Base-by-base conservation (phyloP, 2,888 invertebrate genomes). In the Chloroclysta siterata region DNA sequence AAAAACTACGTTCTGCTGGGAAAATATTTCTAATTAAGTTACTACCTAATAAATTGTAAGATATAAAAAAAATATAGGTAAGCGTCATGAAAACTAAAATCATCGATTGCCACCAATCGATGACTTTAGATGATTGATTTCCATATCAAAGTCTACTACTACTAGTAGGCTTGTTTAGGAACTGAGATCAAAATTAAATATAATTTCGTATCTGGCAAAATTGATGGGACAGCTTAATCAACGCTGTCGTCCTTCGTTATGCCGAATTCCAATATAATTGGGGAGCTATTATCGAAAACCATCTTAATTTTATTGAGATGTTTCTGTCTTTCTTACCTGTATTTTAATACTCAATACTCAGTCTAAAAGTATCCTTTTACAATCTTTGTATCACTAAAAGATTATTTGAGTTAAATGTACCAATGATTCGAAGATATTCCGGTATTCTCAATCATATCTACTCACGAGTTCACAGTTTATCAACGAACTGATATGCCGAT, bases 241-340 rank as follows among this genome's bases (percentile, higher is more conserved):
- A 76, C 72, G 75, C 67, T 71, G 73, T 65, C 72, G 76, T 78
- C 77, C 79, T 80, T 80, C 76, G 66, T 70, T 62, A 72, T 74
- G 69, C 72, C 64, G 74, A 77, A 78, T 80, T 76, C 80, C 76
- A 71, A 74, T 74, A 72, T 80, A 80, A 79, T 81, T 77, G 78
- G 74, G 72, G 74, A 81, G 72, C 69, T 75, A 76, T 78, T 80
- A 79, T 72, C 73, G 68, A 70, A 68, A 72, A 70, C 66, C 68
- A 58, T 63, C 60, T 61, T 61, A 60, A 56, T 65, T 67, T 68
- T 50, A 50, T 46, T 46, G 17, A 46, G 46, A 46, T 46, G 46
- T 46, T 46, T 46, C 46, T 46, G 17, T 46, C 15, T 17, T 10
- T 17, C 17, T 3, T 46, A 46, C 17, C 17, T 46, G 2, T 10